phyloP scores from a whole-genome alignment of 2,797 vertebrate species.

The Carcharodon carcharias region DNA sequence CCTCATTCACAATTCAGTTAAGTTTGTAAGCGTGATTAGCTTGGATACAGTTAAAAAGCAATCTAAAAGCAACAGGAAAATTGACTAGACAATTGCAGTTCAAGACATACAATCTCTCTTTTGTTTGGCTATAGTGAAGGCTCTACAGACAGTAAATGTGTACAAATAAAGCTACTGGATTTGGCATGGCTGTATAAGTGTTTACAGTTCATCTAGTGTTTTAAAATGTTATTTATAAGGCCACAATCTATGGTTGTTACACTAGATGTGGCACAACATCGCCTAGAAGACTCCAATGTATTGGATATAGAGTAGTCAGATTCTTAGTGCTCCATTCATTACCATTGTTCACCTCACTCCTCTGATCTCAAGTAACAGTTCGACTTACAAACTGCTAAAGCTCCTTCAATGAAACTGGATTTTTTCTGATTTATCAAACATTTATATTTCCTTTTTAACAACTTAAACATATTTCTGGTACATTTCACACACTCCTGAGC shows the following conservation, averaged over 20 bases:
- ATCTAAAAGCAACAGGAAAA: constrained; percentile 1
- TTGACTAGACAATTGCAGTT: constrained; percentile 21
- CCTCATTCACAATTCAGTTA: constrained; percentile 16
- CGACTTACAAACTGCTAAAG: background rate
- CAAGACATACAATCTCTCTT: background rate
- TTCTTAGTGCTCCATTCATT: background rate
- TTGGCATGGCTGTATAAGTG: background rate
- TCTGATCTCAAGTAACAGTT: background rate
- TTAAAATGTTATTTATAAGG: background rate
- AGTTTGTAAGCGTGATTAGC: constrained; percentile 5
- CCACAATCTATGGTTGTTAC: background rate
- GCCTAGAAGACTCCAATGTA: background rate
- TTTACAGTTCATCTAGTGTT: background rate
- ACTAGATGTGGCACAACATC: background rate
- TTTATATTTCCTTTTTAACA: background rate
- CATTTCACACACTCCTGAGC: background rate
- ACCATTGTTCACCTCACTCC: background rate
- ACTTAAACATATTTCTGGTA: background rate
- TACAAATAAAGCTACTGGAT: background rate
- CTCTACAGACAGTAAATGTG: background rate
- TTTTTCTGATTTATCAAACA: background rate
- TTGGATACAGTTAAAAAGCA: constrained; percentile 24
- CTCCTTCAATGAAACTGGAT: background rate
- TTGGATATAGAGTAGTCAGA: background rate
- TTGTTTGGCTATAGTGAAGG: background rate